Percentiles rank a stretch among this genome's conserved stretches.
These are phyloP conservation scores for Datnioides undecimradiatus DNA, from an alignment of 2,113 vertebrate genomes.

Conservation along the genomic window DNA sequence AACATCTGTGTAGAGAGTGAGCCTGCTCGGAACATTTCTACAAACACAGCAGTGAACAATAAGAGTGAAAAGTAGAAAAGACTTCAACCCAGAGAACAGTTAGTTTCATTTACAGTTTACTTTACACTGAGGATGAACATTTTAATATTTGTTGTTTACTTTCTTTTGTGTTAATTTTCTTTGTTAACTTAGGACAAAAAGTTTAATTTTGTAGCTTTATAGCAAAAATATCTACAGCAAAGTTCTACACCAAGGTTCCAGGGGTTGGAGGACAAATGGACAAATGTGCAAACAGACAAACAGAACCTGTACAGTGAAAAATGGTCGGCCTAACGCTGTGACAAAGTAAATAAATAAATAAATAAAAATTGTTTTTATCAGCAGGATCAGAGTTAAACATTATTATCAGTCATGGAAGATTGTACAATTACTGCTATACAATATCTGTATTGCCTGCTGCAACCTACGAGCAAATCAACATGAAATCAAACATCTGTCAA, in stretches of 20 bases:
- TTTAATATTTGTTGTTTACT: neutral
- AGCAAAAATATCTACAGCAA: neutral
- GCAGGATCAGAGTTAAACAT: neutral
- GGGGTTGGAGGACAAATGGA: neutral
- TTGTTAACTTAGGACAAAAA: neutral
- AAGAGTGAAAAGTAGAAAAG: no score
- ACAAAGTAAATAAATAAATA: no score
- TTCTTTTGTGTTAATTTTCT: neutral
- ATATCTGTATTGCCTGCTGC: neutral
- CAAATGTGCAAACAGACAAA: neutral
- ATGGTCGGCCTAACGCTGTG: neutral
- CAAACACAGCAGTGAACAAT: neutral
- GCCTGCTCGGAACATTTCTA: no score
- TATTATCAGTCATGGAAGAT: neutral
- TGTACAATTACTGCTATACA: no score
- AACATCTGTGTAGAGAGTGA: neutral
- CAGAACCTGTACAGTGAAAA: neutral
- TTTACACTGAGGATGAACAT: neutral
- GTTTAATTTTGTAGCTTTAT: neutral
- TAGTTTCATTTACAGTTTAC: neutral
- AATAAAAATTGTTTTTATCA: neutral
- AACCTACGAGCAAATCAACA: neutral
- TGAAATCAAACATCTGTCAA: neutral
- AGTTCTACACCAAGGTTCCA: neutral
- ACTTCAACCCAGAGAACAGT: neutral